Evolutionary conservation across 2,797 vertebrate genomes (phyloP), one percentile per base, ranked within the genome.

Genomic region (Eidolon dupreanum): DNA sequence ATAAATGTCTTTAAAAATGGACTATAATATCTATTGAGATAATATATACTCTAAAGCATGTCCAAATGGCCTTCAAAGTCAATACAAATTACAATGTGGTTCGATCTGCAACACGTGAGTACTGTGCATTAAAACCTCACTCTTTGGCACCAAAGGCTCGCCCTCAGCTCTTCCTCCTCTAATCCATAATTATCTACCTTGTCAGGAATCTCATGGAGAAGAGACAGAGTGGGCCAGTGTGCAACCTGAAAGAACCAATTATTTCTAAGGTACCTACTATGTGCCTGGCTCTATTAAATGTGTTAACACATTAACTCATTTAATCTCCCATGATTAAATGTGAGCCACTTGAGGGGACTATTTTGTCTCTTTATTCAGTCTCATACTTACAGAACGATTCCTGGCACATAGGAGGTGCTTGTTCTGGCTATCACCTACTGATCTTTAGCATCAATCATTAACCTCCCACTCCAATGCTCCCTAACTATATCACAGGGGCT

Each of bases 301-400:
- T 33, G 16, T 71, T 41, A 90, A 41, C 59, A 71, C 12, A 68
- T 75, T 33, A 73, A 70, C 16, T 83, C 31, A 82, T 55, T 83
- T 85, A 90, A 43, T 93, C 57, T 86, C 51, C 36, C 28, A 83
- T 28, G 57, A 74, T 59, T 75, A 87, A 95, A 73, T 24, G 68
- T 83, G 81, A 95, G n/a, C 16, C 66, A 83, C 28, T 17, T 3
- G 9, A 33, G n/a, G 8, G 63, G 53, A 51, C 38, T 31, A 83
- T 17, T 70, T 78, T 36, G 1, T 28, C 13, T 95, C 53, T 82
- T 85, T 63, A 10, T 51, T 84, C 75, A 53, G 20, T 17, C 55
- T 33, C 26, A 19, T 24, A 20, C n/a, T 33, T 38, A 11, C 28
- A 46, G 46, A 79, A 57, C 6, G 3, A 55, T 49, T 84, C 33